Base-by-base conservation (phyloP, 2,113 vertebrate genomes). In the Verasper variegatus region DNA sequence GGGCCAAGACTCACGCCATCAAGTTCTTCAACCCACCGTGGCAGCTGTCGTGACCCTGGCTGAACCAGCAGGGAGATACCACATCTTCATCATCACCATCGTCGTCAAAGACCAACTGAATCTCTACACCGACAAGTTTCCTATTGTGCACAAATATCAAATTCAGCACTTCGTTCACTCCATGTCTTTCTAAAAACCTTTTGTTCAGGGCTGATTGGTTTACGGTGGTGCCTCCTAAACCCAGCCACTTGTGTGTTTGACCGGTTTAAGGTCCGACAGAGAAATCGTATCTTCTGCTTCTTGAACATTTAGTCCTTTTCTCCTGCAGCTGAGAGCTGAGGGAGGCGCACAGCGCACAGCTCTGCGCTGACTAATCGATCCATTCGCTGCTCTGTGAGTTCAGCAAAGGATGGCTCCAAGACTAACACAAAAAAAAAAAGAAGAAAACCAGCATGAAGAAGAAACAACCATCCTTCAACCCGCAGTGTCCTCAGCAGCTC, bases 21-120 rank as follows among this genome's bases (percentile, higher is more conserved):
- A 95, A 95, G 92, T 99, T 99, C 91, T 97, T 96, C 84, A 96
- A 97, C 87, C 98, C 98, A 0, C 94, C 95, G 7, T 98, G 97
- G 97, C 95, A 95, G 63, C 92, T 96, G 76, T 97, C 96, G 80
- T 97, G 96, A 99, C 95, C 86, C 51, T 21, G 63, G 78, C 70
- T 55, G 64, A 57, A 68, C 61, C 54, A 5, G 37, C 47, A 10
- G 2, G 42, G 54, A 76, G 68, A 72, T 1, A 17, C n/a, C 8
- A 31, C 61, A 24, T 49, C 56, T 12, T 57, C 58, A 42, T n/a
- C 66, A 62, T 74, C 62, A 14, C 49, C 55, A 35, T 20, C 66
- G 59, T 71, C 67, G 59, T 57, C 1, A 64, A 45, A 57, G 42
- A 74, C 24, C 49, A 10, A 40, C 71, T 63, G 8, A 67, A 35